Evolutionary conservation across 2,797 vertebrate species (phyloP).

Genomic region (Bufotes viridis): DNA sequence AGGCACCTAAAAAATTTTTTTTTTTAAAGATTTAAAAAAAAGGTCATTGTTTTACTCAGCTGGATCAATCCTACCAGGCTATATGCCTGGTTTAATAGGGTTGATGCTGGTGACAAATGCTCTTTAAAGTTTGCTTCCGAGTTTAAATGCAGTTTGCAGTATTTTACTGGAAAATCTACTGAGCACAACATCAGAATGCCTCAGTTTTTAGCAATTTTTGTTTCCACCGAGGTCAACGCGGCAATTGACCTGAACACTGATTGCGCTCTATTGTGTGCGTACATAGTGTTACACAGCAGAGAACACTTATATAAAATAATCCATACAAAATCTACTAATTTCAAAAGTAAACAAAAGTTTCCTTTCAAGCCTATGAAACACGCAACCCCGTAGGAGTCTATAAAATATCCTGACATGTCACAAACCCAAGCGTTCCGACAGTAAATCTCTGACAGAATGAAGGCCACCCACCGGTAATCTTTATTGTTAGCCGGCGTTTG

Average conservation of each 20-base stretch:
- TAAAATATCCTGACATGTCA: constrained; percentile 32
- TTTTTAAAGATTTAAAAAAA: too few species aligned
- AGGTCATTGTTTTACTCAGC: too few species aligned
- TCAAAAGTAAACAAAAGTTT: constrained; percentile 37
- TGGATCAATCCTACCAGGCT: too few species aligned
- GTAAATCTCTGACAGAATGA: constrained; percentile 23
- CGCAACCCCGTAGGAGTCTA: constrained; percentile 36
- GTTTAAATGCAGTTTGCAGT: too few species aligned
- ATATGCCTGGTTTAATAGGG: too few species aligned
- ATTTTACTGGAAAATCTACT: too few species aligned
- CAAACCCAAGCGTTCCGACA: constrained; percentile 41
- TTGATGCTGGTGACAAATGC: too few species aligned
- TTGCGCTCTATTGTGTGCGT: neutral
- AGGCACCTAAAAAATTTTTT: too few species aligned
- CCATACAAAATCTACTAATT: neutral
- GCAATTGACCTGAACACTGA: neutral
- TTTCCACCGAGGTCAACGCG: neutral
- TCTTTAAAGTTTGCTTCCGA: too few species aligned
- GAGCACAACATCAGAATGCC: too few species aligned
- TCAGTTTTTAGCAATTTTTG: too few species aligned
- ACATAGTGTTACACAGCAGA: neutral
- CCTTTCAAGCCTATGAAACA: constrained; percentile 22
- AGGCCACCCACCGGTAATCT: constrained; percentile 31
- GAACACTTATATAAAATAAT: neutral
- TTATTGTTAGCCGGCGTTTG: constrained; percentile 20